Evolutionary conservation across 2,888 invertebrate species (phyloP), one percentile per base, ranked within the genome.

Genomic region (Agonopterix arenella): DNA sequence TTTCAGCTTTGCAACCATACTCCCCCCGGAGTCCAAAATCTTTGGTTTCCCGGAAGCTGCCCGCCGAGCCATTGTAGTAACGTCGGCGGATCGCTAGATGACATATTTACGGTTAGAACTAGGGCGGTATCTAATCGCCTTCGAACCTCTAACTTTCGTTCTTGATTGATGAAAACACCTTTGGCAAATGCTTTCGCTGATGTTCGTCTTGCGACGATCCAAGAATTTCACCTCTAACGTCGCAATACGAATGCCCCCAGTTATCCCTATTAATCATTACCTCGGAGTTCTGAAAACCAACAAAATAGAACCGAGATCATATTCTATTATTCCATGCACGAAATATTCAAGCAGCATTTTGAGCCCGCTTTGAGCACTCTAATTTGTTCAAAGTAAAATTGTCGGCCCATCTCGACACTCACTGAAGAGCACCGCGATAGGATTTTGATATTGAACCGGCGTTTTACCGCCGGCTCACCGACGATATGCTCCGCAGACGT

Each of bases 181-280:
- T 92, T 91, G 92, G 91, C 91, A 91, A 92, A 91, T 91, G 91
- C 91, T 91, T 91, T 91, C 90, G 92, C 92, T 83, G 81, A 79
- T 75, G 91, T 90, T 77, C 84, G 91, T 91, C 90, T 88, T 90
- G 77, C 84, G 80, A 74, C 83, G 86, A 84, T 91, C 90, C 86
- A 90, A 90, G 90, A 91, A 92, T 91, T 92, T 91, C 90, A 91
- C 91, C 91, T 91, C 91, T 91, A 84, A 85, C 91, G 83, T 80
- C 84, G 83, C 83, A 90, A 89, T 91, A 91, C 90, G 81, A 90
- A 90, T 91, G 91, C 91, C 91, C 90, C 90, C 90, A 90, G 80
- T 90, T 83, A 88, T 90, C 82, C 89, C 90, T 90, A 82, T 91
- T 90, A 90, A 91, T 90, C 90, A 91, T 91, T 90, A 89, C 89